phyloP scores from a whole-genome alignment of 2,797 vertebrate genomes.

The Heliangelus exortis region DNA sequence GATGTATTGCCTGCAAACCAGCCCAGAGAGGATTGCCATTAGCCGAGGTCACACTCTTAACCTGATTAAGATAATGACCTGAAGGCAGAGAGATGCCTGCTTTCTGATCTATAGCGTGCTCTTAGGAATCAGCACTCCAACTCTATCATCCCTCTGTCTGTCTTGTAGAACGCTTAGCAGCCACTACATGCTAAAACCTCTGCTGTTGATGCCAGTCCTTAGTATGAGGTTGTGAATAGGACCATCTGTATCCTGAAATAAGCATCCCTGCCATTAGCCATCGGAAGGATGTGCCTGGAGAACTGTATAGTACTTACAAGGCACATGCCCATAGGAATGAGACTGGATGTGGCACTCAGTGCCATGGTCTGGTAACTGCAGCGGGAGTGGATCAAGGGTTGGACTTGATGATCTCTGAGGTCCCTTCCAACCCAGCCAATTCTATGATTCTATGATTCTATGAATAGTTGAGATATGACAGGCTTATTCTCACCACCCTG shows the following conservation, averaged over 20 bases:
- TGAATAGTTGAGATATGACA: no score
- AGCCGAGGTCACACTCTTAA: not conserved
- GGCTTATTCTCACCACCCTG: not conserved
- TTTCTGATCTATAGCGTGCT: not conserved
- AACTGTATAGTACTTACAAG: not conserved
- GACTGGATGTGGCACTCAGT: no score
- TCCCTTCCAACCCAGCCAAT: no score
- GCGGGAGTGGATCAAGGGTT: no score
- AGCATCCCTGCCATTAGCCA: not conserved
- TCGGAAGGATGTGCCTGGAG: not conserved
- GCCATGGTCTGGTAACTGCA: no score
- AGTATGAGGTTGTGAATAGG: not conserved
- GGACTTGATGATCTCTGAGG: no score
- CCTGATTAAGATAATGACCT: not conserved
- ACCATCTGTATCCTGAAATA: not conserved
- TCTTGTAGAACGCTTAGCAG: not conserved
- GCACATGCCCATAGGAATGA: not conserved
- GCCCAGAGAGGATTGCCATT: not conserved
- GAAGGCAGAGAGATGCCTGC: not conserved
- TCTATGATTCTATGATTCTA: no score
- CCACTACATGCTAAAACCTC: not conserved
- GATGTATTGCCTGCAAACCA: not conserved
- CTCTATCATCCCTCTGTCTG: not conserved
- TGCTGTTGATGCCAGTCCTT: not conserved
- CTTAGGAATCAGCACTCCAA: not conserved